Conservation (phyloP, 2,888 invertebrate genomes). For the Microplitis manilae region DNA sequence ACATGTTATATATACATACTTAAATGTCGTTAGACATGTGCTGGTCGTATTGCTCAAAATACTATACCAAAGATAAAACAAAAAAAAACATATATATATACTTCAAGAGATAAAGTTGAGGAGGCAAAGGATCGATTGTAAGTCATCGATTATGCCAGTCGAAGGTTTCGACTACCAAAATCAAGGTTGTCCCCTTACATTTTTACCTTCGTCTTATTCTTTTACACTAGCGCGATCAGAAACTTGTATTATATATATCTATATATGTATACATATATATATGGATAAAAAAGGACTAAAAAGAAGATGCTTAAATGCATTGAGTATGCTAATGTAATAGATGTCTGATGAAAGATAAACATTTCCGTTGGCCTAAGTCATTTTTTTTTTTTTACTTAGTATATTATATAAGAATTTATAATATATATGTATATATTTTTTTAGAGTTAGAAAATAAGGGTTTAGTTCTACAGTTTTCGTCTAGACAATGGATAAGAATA, state of each 20-base stretch:
- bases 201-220: constrained; percentile 11
- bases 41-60: background rate
- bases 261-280: too few relatives aligned
- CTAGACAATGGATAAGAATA: background rate
- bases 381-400: background rate
- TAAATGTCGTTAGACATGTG: background rate
- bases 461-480: background rate
- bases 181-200: constrained; percentile 52
- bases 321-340: background rate
- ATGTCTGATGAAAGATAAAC: constrained; percentile 14
- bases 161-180: constrained; percentile 55
- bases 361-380: background rate
- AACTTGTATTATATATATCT: background rate
- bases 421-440: background rate
- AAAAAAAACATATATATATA: background rate
- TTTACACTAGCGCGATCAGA: background rate
- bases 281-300: background rate
- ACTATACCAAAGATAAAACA: background rate
- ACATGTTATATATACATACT: constrained; percentile 16
- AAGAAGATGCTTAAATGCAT: constrained; percentile 14
- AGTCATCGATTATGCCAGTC: constrained; percentile 30
- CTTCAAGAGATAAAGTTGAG: background rate
- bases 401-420: background rate
- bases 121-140: background rate
- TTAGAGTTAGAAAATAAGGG: background rate